Percentiles rank a stretch among this genome's conserved stretches.
These are phyloP conservation scores for Monomorium pharaonis DNA, from an alignment of 1,140 invertebrate genomes.

Conservation along the genomic window DNA sequence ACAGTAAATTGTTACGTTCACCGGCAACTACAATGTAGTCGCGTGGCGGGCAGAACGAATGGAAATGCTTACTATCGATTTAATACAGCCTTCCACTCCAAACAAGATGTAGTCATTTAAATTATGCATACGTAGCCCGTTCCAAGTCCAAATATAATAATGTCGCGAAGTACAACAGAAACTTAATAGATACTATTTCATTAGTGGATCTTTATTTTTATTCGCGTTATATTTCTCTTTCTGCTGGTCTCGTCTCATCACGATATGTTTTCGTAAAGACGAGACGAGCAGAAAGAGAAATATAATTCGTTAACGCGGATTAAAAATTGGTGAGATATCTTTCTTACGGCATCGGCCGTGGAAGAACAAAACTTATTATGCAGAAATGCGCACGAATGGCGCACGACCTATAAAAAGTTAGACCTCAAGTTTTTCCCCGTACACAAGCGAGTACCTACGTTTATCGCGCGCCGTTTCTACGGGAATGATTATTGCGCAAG, in stretches of 20 bases:
- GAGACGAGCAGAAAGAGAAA: no score
- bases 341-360: background rate
- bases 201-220: background rate
- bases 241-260: no score
- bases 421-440: slow-evolving; percentile 11
- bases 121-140: slow-evolving; percentile 17
- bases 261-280: no score
- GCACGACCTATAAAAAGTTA: slow-evolving; percentile 38
- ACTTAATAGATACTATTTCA: no score
- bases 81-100: slow-evolving; percentile 5
- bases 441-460: background rate
- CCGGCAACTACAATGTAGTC: background rate
- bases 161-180: background rate
- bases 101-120: background rate
- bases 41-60: background rate
- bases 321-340: background rate
- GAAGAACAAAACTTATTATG: slow-evolving; percentile 8
- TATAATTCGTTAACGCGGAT: background rate
- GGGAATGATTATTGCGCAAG: slow-evolving; percentile 22
- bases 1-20: background rate
- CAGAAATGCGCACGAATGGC: background rate
- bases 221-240: background rate
- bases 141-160: background rate
- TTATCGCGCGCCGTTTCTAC: background rate
- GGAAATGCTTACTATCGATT: slow-evolving; percentile 33